Percentiles rank a stretch among this genome's conserved stretches.
Conservation (phyloP, 2,113 vertebrate species). For the Platysternon megacephalum region DNA sequence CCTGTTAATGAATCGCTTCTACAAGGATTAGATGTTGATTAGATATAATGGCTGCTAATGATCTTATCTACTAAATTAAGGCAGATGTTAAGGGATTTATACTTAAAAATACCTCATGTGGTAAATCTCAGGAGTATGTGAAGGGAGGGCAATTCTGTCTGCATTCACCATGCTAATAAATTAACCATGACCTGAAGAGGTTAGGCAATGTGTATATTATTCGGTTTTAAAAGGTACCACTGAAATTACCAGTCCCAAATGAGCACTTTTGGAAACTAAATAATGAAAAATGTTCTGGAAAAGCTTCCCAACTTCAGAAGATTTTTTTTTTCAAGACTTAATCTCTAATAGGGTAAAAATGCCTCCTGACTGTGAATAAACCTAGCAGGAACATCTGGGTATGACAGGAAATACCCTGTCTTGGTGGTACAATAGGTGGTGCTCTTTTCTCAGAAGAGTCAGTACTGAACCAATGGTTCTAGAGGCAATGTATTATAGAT, state of each 20-base stretch:
- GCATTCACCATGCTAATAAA: constrained; percentile 72
- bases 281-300: constrained; percentile 25
- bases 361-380: background rate
- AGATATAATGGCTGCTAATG: constrained; percentile 84
- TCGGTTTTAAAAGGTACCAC: constrained; percentile 44
- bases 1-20: constrained; percentile 79
- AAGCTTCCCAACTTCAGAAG: background rate
- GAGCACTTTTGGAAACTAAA: constrained; percentile 3
- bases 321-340: background rate
- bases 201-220: constrained; percentile 47
- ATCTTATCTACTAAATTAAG: constrained; percentile 83
- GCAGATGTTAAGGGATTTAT: constrained; percentile 85
- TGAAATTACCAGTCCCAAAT: constrained; percentile 19
- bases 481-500: background rate
- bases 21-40: constrained; percentile 82
- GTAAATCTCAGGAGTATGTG: constrained; percentile 76
- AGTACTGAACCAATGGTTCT: background rate
- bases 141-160: constrained; percentile 66
- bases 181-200: constrained; percentile 73
- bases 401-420: background rate
- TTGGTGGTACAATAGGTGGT: background rate
- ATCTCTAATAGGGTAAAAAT: background rate
- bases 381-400: background rate
- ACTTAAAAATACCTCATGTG: constrained; percentile 79
- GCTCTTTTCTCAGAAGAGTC: background rate